Conservation (phyloP, 1,140 invertebrate species). For the Schlechtendalia chinensis region DNA sequence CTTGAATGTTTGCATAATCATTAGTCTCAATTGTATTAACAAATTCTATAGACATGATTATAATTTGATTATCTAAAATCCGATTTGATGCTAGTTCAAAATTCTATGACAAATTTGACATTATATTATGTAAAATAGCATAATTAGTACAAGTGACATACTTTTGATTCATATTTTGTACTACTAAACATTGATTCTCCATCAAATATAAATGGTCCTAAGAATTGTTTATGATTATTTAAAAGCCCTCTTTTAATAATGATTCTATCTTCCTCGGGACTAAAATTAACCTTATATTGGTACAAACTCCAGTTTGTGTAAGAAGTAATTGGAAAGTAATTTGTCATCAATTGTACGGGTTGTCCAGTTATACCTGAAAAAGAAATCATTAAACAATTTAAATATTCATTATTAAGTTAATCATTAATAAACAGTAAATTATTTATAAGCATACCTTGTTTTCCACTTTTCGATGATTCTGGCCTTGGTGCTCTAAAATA, state of each 20-base stretch:
- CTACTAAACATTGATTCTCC: constrained; percentile 58
- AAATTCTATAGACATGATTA: constrained; percentile 56
- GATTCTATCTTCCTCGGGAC: constrained; percentile 70
- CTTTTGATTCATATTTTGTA: constrained; percentile 45
- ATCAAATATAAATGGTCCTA: constrained; percentile 62
- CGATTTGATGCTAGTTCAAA: constrained; percentile 56
- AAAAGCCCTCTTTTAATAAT: constrained; percentile 64
- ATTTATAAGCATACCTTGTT: constrained; percentile 5
- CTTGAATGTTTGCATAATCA: constrained; percentile 60
- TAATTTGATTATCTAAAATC: constrained; percentile 53
- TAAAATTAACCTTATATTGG: constrained; percentile 80
- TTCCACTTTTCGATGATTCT: background rate
- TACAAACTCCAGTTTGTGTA: constrained; percentile 72
- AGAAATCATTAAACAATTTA: background rate
- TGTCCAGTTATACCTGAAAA: background rate
- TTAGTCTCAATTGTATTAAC: constrained; percentile 55
- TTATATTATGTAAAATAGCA: too few relatives aligned
- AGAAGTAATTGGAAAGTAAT: constrained; percentile 72
- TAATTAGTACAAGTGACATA: constrained; percentile 27
- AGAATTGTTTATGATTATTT: constrained; percentile 59
- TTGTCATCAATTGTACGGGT: constrained; percentile 57
- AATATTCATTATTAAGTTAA: too few relatives aligned
- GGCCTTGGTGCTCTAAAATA: background rate
- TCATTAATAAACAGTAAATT: background rate
- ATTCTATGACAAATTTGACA: constrained; percentile 51